Evolutionary conservation across 2,113 vertebrate genomes (phyloP), one percentile per base, ranked within the genome.

Genomic region (Lipophrys pholis): DNA sequence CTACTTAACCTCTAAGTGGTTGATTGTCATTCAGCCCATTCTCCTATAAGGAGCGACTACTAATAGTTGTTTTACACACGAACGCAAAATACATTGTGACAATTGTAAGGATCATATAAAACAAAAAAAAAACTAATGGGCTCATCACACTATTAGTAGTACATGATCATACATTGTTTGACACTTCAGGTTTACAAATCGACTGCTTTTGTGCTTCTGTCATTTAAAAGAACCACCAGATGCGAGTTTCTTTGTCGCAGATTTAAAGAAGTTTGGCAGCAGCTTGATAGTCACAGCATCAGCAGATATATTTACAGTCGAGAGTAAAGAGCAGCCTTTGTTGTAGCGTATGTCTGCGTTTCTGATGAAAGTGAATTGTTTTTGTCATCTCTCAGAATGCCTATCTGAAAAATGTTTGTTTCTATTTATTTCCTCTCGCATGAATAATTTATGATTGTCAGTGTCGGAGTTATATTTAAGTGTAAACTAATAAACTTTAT

Each of bases 401-500:
- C 64, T 79, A 4, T 69, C 49, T 77, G 39, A n/a, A 70, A 63
- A 55, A 16, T 76, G 74, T 76, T 54, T 81, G 68, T 85, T 77
- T 73, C 63, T 78, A 30, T 86, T 77, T 74, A 53, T 82, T 65
- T 38, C 68, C 48, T 49, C 57, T 35, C 6, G 6, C 57, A 76
- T 81, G 67, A 82, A 72, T 80, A 66, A 80, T 83, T 67, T 61
- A 73, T 81, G 45, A 58, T 42, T 76, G 51, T n/a, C 58, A 56
- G 49, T 46, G 42, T 72, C 35, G 48, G 65, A 83, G 69, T 72
- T 72, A 14, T 66, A 58, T 79, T 74, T 49, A 73, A 77, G 63
- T 84, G 64, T 79, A 40, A 82, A 49, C 40, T 78, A 76, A 88
- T 81, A 67, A 84, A 76, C 78, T 57, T 76, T 54, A 56, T 52